Conservation (phyloP, 2,113 vertebrate genomes). For the Cisticola juncidis region DNA sequence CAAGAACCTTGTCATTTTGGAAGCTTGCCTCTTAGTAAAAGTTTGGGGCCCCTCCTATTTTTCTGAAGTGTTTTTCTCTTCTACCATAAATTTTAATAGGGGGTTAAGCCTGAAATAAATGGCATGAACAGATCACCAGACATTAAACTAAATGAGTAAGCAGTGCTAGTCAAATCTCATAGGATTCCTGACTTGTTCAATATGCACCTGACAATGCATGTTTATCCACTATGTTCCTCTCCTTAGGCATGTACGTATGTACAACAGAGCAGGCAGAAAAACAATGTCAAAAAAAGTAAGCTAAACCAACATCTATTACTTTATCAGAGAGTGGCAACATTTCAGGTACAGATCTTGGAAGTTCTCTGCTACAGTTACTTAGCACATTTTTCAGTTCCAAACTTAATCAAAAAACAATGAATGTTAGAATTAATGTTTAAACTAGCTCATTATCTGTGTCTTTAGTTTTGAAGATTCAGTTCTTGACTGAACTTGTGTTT, state of each 20-base stretch:
- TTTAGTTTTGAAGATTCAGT: neutral
- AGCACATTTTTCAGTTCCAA: neutral
- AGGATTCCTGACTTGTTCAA: neutral
- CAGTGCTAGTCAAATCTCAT: neutral
- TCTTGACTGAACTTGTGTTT: neutral
- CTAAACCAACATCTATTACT: neutral
- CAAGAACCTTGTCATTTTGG: neutral
- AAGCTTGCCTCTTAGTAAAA: neutral
- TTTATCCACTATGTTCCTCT: neutral
- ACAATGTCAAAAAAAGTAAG: neutral
- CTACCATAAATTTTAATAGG: neutral
- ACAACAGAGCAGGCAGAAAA: neutral
- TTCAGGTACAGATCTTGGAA: neutral
- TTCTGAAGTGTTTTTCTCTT: neutral
- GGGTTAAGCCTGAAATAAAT: neutral
- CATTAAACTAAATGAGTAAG: neutral
- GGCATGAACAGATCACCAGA: neutral
- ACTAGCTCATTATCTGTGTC: neutral
- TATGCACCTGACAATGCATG: neutral
- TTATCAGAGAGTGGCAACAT: neutral
- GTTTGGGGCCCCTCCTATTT: neutral
- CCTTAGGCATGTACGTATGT: neutral
- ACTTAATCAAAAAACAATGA: neutral
- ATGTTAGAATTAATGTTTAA: neutral
- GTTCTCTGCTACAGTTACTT: neutral